phyloP scores from a whole-genome alignment of 2,888 invertebrate species.

The Auanema freiburgensis region DNA sequence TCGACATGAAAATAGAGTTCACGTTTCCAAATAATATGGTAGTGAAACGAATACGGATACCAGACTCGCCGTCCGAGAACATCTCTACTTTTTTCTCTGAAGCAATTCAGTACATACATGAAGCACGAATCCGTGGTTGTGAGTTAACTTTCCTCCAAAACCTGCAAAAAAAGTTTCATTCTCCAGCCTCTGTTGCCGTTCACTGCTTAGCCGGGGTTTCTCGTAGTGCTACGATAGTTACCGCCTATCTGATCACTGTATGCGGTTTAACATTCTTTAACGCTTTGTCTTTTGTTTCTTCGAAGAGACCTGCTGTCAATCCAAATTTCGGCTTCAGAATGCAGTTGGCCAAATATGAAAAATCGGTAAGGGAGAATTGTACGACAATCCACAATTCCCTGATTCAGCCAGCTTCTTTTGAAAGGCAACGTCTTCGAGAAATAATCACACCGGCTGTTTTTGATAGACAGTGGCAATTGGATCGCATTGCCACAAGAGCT shows the following conservation, averaged over 20 bases:
- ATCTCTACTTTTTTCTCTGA: constrained; percentile 33
- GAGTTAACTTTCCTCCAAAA: neutral
- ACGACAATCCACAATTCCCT: too few species aligned
- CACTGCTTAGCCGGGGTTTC: constrained; percentile 59
- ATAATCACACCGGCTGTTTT: neutral
- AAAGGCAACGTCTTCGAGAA: neutral
- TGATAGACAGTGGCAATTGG: constrained; percentile 1
- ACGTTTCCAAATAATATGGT: constrained; percentile 1
- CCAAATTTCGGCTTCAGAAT: constrained; percentile 60
- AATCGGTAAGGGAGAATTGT: constrained; percentile 28
- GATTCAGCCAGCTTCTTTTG: neutral
- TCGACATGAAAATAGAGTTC: constrained; percentile 12
- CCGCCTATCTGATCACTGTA: constrained; percentile 52
- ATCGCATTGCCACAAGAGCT: too few species aligned
- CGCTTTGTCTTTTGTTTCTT: constrained; percentile 40
- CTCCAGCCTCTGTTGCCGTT: constrained; percentile 52
- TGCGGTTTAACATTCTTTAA: constrained; percentile 37
- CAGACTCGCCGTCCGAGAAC: constrained; percentile 22
- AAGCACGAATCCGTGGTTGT: constrained; percentile 33
- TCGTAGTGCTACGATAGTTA: constrained; percentile 50
- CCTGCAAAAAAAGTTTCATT: neutral
- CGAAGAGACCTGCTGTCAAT: constrained; percentile 36
- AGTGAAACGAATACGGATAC: constrained; percentile 19
- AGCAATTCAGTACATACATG: constrained; percentile 46
- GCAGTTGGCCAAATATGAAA: constrained; percentile 49